Evolutionary conservation across 92 coral and sea anemone species (phyloP).

Genomic region (Umimayanthus kanabou): DNA sequence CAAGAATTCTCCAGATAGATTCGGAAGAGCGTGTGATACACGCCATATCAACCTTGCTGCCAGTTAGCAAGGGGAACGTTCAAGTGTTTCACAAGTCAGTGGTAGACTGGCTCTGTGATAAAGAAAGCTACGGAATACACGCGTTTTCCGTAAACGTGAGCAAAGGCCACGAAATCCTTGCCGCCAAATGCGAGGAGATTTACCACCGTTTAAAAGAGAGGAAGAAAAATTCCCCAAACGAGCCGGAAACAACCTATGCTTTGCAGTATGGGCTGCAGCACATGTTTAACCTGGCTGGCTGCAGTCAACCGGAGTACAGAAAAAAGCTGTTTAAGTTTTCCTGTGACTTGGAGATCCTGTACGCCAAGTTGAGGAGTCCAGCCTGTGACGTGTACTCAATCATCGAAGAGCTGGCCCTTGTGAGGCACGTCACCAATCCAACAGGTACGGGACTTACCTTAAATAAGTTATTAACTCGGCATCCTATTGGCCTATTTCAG

Average conservation of each 20-base stretch:
- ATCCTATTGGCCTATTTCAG: too few species aligned
- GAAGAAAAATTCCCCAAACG: background rate
- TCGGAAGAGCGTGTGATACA: constrained; percentile 14
- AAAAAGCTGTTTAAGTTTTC: constrained; percentile 37
- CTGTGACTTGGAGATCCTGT: constrained; percentile 48
- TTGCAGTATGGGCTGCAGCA: constrained; percentile 60
- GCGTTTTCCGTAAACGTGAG: constrained; percentile 43
- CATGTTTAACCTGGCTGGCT: constrained; percentile 31
- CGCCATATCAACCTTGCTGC: constrained; percentile 58
- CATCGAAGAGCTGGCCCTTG: constrained; percentile 54
- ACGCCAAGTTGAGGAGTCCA: constrained; percentile 50
- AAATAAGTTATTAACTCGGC: background rate
- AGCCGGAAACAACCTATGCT: constrained; percentile 54
- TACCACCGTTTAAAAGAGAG: constrained; percentile 38
- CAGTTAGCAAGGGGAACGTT: constrained; percentile 49
- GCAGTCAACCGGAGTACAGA: constrained; percentile 14
- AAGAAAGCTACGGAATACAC: constrained; percentile 46
- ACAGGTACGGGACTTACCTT: background rate
- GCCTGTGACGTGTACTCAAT: constrained; percentile 53
- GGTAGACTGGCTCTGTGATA: constrained; percentile 57
- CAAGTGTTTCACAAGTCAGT: constrained; percentile 71
- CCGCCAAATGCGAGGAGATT: constrained; percentile 43
- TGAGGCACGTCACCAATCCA: constrained; percentile 32
- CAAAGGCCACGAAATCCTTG: constrained; percentile 56
- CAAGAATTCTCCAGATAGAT: constrained; percentile 42